Evolutionary conservation across 2,797 vertebrate species (phyloP), one percentile per base, ranked within the genome.

Genomic region (Tinamus major): DNA sequence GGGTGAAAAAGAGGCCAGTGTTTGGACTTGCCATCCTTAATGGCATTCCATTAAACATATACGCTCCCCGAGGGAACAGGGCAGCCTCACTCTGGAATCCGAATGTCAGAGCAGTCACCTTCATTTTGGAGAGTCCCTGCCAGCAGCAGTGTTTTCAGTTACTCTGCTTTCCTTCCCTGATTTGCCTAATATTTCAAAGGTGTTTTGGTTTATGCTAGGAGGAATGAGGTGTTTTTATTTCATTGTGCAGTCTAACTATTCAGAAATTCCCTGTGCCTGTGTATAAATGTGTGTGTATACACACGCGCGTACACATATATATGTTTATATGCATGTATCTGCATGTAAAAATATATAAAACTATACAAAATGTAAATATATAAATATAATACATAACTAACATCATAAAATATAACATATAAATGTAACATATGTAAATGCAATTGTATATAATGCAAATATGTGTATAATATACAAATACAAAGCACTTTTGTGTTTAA

Each of bases 1-100:
- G 55, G 37, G 85, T 67, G 56, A 75, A 79, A 87, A 70, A 26
- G 26, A 85, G 55, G 13, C 37, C 90, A 16, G 0, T 37, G 51
- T 77, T 86, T 68, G 70, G 51, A 46, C 63, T 84, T 91, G 64
- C 44, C 71, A n/a, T 71, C 63, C 74, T 88, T 72, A 84, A 64
- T 44, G 69, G 77, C n/a, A 71, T 96, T 33, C 67, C 51, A 44
- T 74, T 70, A 81, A 89, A 74, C 3, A 72, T 42, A 67, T 67
- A 76, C 46, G 67, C 72, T 90, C 90, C 92, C 85, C 10, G 63
- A 23, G 86, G 87, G 59, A 80, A 53, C 56, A 89, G 84, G 76
- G 89, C 3, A 2, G 12, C 71, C 33, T 33, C 80, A 23, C 1
- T 80, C 55, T 55, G 11, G 80, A 15, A 91, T 65, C 58, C 5